Evolutionary conservation across 2,888 invertebrate genomes (phyloP).

Genomic region (Galerucella pusilla): DNA sequence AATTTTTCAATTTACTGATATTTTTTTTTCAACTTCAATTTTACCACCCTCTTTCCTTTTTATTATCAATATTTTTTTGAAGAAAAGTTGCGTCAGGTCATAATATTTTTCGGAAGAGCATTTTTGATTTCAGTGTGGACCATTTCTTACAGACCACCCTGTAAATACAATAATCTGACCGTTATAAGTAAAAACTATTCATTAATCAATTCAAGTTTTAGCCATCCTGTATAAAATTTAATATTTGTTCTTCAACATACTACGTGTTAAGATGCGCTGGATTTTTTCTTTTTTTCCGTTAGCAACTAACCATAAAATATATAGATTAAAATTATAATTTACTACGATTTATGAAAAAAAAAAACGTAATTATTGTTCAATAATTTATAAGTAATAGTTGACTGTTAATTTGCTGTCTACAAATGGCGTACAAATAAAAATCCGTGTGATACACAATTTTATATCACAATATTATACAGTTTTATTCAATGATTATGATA

Average conservation of each 20-base stretch:
- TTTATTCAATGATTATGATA: conserved; percentile 26
- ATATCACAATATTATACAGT: conserved; percentile 9
- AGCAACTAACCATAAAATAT: not conserved
- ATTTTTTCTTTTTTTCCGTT: not conserved
- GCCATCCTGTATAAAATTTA: not conserved
- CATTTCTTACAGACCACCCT: no score
- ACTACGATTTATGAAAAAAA: not conserved
- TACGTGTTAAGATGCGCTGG: no score
- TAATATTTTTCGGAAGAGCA: no score
- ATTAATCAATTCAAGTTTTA: no score
- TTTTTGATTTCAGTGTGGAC: no score
- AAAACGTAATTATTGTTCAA: not conserved
- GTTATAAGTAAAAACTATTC: no score
- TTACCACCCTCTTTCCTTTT: no score
- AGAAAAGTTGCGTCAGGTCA: no score
- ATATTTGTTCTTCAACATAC: not conserved
- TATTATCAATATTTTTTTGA: no score
- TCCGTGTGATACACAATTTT: conserved; percentile 29
- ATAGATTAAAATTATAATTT: not conserved
- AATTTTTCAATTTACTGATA: no score
- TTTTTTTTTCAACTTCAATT: no score
- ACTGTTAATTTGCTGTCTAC: conserved; percentile 23
- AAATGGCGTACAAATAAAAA: conserved; percentile 28
- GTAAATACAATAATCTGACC: no score
- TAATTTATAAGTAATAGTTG: conserved; percentile 24